Base-by-base conservation (phyloP, 2,888 invertebrate genomes). In the Ormyrus thymus region DNA sequence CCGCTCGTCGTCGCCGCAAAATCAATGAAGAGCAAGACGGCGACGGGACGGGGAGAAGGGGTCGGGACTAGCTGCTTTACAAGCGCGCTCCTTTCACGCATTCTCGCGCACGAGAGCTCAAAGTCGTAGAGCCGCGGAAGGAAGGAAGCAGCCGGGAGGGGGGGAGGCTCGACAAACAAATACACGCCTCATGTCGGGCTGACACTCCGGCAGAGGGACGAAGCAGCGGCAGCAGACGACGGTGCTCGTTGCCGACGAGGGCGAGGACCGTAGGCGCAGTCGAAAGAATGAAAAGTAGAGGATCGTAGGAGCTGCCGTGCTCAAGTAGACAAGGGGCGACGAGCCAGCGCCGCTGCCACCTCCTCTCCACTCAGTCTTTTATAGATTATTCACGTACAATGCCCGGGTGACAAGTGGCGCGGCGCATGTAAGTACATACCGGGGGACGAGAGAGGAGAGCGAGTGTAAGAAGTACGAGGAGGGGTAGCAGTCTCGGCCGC, bases 311-410 rank as follows among this genome's bases (percentile, higher is more conserved):
- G 86, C 86, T 88, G 86, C 85, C 89, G 89, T 89, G 89, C 88
- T 89, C 89, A 89, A 89, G 89, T 89, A 89, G 89, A 89, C 89
- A 88, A 86, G 89, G 87, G 88, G 87, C 87, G 68, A 68, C 78
- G 66, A 78, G 66, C 72, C 72, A 62, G 76, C 69, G 65, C 51
- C 48, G 58, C 59, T 68, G 61, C 55, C 56, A 29, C 56, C 13
- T 8, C 45, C 53, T 43, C 48, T 29, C 70, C 61, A 62, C 88
- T 88, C 87, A 86, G 87, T 86, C 88, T 89, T 89, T 89, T 88
- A 88, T 89, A 89, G 88, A 89, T 89, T 89, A 88, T 89, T 89
- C 88, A 87, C 88, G 86, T 87, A 88, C 86, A 88, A 87, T 86
- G 84, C 86, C 84, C 82, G 86, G 83, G 85, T 86, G 59, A 79